Evolutionary conservation across 30 jellyfish, hydroid and myxozoan genomes (phyloP).

Genomic region (Phacellophora camtschatica): DNA sequence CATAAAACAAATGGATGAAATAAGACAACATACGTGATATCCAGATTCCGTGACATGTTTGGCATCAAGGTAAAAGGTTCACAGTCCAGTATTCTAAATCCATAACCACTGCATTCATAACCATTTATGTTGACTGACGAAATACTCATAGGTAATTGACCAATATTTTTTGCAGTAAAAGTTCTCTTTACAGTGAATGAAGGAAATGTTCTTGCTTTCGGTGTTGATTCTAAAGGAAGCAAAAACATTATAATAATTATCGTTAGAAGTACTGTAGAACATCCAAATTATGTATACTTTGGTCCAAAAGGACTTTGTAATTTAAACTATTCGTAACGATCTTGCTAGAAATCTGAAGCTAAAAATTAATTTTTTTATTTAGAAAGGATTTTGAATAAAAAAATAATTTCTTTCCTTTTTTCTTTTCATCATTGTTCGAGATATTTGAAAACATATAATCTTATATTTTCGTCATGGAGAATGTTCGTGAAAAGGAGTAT

Average conservation of each 20-base stretch:
- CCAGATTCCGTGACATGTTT: conserved; percentile 79
- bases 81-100: conserved; percentile 91
- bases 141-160: conserved; percentile 91
- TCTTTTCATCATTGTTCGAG: too few relatives aligned
- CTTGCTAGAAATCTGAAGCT: too few relatives aligned
- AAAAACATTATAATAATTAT: neutral
- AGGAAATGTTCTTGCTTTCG: conserved; percentile 97
- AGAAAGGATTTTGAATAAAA: too few relatives aligned
- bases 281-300: too few relatives aligned
- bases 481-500: too few relatives aligned
- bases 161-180: conserved; percentile 87
- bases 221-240: conserved; percentile 76
- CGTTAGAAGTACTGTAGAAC: neutral
- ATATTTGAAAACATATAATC: too few relatives aligned
- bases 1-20: too few relatives aligned
- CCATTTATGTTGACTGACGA: conserved; percentile 78
- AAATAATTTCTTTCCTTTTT: too few relatives aligned
- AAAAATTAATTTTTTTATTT: too few relatives aligned
- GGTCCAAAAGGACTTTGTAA: too few relatives aligned
- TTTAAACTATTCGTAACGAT: too few relatives aligned
- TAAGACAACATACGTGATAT: conserved; percentile 95
- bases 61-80: conserved; percentile 92
- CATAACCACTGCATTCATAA: conserved; percentile 95
- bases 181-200: conserved; percentile 98
- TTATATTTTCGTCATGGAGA: too few relatives aligned